These are phyloP conservation scores for Morpho achilles DNA, from an alignment of 2,888 invertebrate species.

Conservation along the genomic window DNA sequence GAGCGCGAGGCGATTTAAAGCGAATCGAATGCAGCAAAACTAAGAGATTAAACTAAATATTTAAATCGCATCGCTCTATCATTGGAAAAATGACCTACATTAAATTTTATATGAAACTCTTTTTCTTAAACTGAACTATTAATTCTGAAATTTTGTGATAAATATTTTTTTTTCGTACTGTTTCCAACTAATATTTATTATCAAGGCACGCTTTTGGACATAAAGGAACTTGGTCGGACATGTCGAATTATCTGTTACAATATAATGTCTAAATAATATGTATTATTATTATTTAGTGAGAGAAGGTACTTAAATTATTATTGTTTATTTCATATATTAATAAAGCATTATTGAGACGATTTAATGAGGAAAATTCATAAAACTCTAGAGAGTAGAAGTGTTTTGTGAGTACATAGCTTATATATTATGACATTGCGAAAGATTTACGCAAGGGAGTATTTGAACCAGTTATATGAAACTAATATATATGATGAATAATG, in stretches of 20 bases:
- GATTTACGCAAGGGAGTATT: too few species aligned
- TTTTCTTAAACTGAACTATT: background rate
- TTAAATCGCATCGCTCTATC: background rate
- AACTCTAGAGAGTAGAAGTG: too few species aligned
- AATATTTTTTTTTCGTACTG: slow-evolving; percentile 1
- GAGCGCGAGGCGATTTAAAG: background rate
- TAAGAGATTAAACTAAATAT: background rate
- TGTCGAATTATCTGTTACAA: slow-evolving; percentile 22
- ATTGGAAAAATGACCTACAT: background rate
- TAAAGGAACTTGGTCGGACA: slow-evolving; percentile 47
- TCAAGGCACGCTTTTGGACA: slow-evolving; percentile 48
- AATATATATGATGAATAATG: too few species aligned
- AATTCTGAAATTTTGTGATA: background rate
- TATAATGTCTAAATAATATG: background rate
- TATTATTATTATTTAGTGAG: background rate
- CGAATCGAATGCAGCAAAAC: too few species aligned
- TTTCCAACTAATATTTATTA: slow-evolving; percentile 20
- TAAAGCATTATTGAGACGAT: background rate
- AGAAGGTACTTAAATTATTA: background rate
- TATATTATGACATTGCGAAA: too few species aligned
- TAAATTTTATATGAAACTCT: slow-evolving; percentile 1
- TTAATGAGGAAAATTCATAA: too few species aligned
- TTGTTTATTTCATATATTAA: slow-evolving; percentile 1
- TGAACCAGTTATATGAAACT: too few species aligned
- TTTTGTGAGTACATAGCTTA: too few species aligned